Evolutionary conservation across 2,888 invertebrate species (phyloP).

Genomic region (Catocala nupta): DNA sequence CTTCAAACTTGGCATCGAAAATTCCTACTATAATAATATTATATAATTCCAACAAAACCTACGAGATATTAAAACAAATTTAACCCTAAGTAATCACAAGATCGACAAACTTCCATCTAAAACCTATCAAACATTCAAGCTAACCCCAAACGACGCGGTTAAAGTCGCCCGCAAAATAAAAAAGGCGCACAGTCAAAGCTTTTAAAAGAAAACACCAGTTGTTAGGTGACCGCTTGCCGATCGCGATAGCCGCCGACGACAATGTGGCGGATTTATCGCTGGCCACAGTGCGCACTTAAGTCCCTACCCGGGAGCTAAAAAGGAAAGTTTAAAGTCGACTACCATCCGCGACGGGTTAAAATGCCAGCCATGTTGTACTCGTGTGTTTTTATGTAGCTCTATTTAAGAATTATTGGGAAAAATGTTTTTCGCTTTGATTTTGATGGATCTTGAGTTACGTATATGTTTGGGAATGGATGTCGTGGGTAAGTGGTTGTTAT

Average conservation of each 20-base stretch:
- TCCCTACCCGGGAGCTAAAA: slow-evolving; percentile 50
- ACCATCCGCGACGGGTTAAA: slow-evolving; percentile 42
- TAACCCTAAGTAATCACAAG: slow-evolving; percentile 30
- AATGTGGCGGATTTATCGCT: slow-evolving; percentile 55
- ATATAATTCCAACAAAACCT: no score
- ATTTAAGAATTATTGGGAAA: slow-evolving; percentile 25
- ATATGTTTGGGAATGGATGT: neutral
- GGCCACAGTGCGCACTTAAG: slow-evolving; percentile 53
- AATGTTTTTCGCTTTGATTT: slow-evolving; percentile 18
- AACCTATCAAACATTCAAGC: slow-evolving; percentile 45
- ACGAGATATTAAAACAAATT: no score
- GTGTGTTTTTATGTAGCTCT: slow-evolving; percentile 37
- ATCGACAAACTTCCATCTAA: slow-evolving; percentile 35
- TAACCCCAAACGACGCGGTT: slow-evolving; percentile 36
- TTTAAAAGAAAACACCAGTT: slow-evolving; percentile 56
- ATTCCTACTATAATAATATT: no score
- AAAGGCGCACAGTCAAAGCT: slow-evolving; percentile 41
- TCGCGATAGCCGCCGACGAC: slow-evolving; percentile 55
- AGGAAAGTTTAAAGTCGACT: slow-evolving; percentile 54
- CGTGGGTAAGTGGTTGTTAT: neutral
- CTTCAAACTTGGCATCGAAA: no score
- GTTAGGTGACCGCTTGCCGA: slow-evolving; percentile 54
- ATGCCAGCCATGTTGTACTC: slow-evolving; percentile 24
- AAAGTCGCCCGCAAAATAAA: slow-evolving; percentile 52
- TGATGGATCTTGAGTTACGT: neutral